These are phyloP conservation scores for Pomacea maculata DNA, from an alignment of 1,140 invertebrate species.

Conservation along the genomic window DNA sequence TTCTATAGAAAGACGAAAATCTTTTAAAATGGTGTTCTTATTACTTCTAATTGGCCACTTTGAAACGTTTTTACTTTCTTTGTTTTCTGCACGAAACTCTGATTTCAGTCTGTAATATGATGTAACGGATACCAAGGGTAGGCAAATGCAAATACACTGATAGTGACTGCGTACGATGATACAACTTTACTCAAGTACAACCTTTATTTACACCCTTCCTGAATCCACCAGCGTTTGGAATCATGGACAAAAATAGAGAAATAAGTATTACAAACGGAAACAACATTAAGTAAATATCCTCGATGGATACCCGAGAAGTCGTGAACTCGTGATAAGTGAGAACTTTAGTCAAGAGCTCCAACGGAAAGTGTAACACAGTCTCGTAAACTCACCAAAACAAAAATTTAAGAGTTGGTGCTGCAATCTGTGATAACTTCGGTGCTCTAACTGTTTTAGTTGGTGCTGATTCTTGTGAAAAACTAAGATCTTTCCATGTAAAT, in stretches of 20 bases:
- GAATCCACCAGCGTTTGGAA: background rate
- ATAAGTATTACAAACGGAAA: background rate
- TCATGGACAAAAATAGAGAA: background rate
- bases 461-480: constrained; percentile 45
- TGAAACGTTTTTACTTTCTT: too few relatives aligned
- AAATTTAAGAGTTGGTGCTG: constrained; percentile 69
- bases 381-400: constrained; percentile 67
- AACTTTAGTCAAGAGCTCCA: background rate
- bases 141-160: too few relatives aligned
- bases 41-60: too few relatives aligned
- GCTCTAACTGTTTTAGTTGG: constrained; percentile 63
- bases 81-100: too few relatives aligned
- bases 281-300: background rate
- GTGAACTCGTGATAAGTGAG: background rate
- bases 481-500: constrained; percentile 54
- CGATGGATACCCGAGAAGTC: background rate
- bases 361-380: background rate
- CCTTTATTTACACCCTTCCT: background rate
- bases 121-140: too few relatives aligned
- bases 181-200: too few relatives aligned
- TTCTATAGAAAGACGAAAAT: too few relatives aligned
- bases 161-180: too few relatives aligned
- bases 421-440: constrained; percentile 65
- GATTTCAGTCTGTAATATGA: too few relatives aligned
- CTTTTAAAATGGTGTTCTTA: too few relatives aligned